Percentiles rank a stretch among this genome's conserved stretches.
Evolutionary conservation across 2,797 vertebrate species (phyloP).

Genomic region (Esox masquinongy): DNA sequence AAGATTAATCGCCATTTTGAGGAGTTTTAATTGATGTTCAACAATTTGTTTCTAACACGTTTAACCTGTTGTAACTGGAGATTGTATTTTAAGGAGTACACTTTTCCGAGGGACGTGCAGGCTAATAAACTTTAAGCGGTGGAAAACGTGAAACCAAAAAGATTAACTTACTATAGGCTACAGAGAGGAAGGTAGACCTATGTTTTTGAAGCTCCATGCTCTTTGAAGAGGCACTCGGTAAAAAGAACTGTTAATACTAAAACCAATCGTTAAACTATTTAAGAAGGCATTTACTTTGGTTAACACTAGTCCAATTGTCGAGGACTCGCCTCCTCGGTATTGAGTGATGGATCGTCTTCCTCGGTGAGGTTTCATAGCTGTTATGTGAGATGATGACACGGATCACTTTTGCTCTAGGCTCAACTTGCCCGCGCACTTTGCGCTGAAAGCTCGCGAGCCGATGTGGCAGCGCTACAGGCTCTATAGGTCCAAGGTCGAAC

Average conservation of each 20-base stretch:
- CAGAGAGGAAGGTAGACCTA: not conserved
- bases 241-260: not conserved
- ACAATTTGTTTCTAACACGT: slow-evolving; percentile 40
- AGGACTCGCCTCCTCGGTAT: slow-evolving; percentile 18
- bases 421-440: slow-evolving; percentile 47
- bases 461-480: slow-evolving; percentile 30
- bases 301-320: slow-evolving; percentile 50
- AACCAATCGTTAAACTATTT: slow-evolving; percentile 1
- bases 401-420: slow-evolving; percentile 51
- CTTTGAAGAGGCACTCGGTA: not conserved
- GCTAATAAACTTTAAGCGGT: not conserved
- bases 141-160: slow-evolving; percentile 4
- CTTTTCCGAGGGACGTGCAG: not conserved
- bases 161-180: not conserved
- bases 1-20: slow-evolving; percentile 60
- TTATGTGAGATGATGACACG: slow-evolving; percentile 54
- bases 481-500: slow-evolving; percentile 28
- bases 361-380: slow-evolving; percentile 48
- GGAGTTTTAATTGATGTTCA: slow-evolving; percentile 48
- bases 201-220: too few species aligned
- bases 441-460: not conserved
- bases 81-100: not conserved
- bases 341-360: slow-evolving; percentile 30
- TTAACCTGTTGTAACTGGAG: slow-evolving; percentile 3
- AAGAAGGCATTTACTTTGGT: slow-evolving; percentile 31